Base-by-base conservation (phyloP, 2,888 invertebrate species). In the Muscina levida region DNA sequence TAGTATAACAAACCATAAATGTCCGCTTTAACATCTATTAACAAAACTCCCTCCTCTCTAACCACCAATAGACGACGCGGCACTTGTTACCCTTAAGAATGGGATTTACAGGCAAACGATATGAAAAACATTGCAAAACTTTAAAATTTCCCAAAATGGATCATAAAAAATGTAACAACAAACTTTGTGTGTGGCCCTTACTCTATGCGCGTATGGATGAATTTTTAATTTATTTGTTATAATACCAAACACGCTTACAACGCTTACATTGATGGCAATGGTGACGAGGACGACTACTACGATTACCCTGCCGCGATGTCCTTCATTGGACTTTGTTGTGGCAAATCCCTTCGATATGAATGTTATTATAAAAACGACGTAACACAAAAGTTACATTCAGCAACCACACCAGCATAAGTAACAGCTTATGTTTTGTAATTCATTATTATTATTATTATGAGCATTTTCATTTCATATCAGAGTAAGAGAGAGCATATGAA, bases 1-100 rank as follows among this genome's bases (percentile, higher is more conserved):
- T 74, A 75, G 77, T 72, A 81, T 81, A 81, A 81, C 81, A 81
- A 81, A 81, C 81, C 81, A 81, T 81, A 81, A 81, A 77, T 77
- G 81, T 81, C 81, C 77, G 77, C 74, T 77, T 81, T 75, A 81
- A 75, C 77, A 81, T 75, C 77, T 81, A 75, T 81, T 81, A 81
- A 71, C 51, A 74, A 67, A 73, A 51, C 42, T 10, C 72, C 62
- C 53, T 65, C 68, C 57, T 31, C 22, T 37, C 71, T 3, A 44
- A 24, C n/a, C 70, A 42, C 39, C 68, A 68, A 68, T 48, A 19
- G 4, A 15, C 56, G n/a, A 26, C 56, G 26, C 67, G 56, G 26
- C 71, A 77, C 73, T 77, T 80, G 80, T 73, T 77, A 77, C 72
- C 77, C 59, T 39, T 13, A n/a, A 8, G 8, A 22, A 1, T 11